Evolutionary conservation across 2,113 vertebrate species (phyloP), one percentile per base, ranked within the genome.

Genomic region (Elanus axillaris): DNA sequence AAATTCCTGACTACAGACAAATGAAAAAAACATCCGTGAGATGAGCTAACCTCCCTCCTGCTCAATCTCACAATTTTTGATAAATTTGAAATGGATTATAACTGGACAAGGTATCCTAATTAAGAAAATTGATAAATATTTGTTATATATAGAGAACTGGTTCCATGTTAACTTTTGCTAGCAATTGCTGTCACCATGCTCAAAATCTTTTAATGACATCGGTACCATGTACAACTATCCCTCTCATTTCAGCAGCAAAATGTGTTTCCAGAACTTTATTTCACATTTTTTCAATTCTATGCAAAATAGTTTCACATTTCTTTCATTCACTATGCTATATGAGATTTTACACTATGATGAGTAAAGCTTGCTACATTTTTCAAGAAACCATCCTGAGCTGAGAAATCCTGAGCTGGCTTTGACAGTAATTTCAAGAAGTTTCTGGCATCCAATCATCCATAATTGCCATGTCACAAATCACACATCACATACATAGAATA

Each of bases 401-500:
- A 43, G 34, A 83, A 86, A 60, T 10, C 31, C 58, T 88, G 43
- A 34, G 32, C 13, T 74, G 55, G 40, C 8, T 71, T 85, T 66
- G 66, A 52, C 29, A 73, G 34, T 31, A 31, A 84, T 59, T 90
- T 69, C 60, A 50, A 63, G 48, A 42, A 52, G 2, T 59, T 69
- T 78, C 48, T 93, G 69, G 16, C 40, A 78, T 55, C 26, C 48
- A 16, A 0, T 67, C 31, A 62, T 38, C 47, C 31, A 5, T 20
- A 75, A 62, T 20, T 72, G 20, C 21, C 59, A 36, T 40, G 47
- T 55, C 63, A 87, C 36, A 56, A 21, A 56, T 29, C 26, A 45
- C n/a, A 34, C 20, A n/a, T 23, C 13, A 20, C 16, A 8, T 0
- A 20, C 16, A 8, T 0, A 34, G 22, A 53, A 26, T 16, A 73